Conservation (phyloP, 2,113 vertebrate genomes). For the Solea solea region DNA sequence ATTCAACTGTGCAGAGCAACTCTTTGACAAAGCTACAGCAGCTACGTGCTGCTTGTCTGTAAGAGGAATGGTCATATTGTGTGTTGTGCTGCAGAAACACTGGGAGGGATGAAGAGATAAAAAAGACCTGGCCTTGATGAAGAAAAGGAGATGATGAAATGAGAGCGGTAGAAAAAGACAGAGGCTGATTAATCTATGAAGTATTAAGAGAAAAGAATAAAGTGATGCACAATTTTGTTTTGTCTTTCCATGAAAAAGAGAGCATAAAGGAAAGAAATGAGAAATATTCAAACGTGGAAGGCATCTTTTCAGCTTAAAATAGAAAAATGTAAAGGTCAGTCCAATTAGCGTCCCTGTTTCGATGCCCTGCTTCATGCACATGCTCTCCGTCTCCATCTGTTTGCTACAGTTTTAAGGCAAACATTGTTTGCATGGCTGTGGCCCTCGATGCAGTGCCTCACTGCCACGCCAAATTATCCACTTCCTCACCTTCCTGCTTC, state of each 20-base stretch:
- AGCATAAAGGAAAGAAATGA: neutral
- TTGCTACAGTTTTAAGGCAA: constrained; percentile 8
- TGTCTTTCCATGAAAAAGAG: neutral
- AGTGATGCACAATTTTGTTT: neutral
- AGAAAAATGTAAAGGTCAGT: constrained; percentile 21
- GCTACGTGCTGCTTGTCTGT: constrained; percentile 2
- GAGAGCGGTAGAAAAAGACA: neutral
- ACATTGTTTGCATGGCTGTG: constrained; percentile 8
- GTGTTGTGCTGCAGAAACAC: neutral
- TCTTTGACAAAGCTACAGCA: neutral
- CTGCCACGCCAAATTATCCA: neutral
- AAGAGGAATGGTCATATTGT: constrained; percentile 6
- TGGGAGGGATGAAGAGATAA: constrained; percentile 9
- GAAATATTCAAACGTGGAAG: neutral
- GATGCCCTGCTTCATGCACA: neutral
- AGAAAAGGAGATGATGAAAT: constrained; percentile 19
- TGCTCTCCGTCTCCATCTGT: neutral
- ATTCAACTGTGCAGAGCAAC: constrained; percentile 11
- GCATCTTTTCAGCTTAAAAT: constrained; percentile 14
- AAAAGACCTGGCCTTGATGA: constrained; percentile 49
- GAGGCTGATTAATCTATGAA: constrained; percentile 12
- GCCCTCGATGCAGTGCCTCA: neutral
- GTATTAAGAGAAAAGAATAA: neutral
- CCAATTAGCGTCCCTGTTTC: constrained; percentile 11
- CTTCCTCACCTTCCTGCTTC: neutral